phyloP scores from a whole-genome alignment of 2,797 vertebrate species.

The Cyclura pinguis region DNA sequence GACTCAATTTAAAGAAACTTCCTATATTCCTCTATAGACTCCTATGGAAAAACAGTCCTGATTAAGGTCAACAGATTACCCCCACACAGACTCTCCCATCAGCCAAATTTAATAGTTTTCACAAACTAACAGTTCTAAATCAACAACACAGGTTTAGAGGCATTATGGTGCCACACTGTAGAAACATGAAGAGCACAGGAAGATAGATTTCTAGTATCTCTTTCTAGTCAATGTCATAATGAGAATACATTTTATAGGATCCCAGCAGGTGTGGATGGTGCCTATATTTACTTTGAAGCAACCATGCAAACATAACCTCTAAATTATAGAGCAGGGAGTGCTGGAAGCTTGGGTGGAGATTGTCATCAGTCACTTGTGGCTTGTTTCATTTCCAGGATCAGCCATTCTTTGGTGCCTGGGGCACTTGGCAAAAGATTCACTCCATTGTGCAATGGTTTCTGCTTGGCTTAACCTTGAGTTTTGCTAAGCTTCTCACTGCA shows the following conservation, averaged over 20 bases:
- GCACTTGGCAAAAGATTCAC: neutral
- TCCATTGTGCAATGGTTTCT: constrained; percentile 11
- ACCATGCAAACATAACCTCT: neutral
- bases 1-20: neutral
- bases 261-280: neutral
- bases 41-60: neutral
- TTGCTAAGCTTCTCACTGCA: neutral
- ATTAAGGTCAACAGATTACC: neutral
- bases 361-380: neutral
- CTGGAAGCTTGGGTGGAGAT: constrained; percentile 18
- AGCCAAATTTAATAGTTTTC: neutral
- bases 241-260: neutral
- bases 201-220: neutral
- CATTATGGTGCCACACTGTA: neutral
- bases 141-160: neutral
- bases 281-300: neutral
- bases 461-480: neutral
- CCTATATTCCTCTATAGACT: neutral
- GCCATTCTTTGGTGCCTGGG: constrained; percentile 40
- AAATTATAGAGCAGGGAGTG: constrained; percentile 14
- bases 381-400: neutral
- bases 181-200: neutral
- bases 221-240: neutral
- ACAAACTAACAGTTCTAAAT: neutral
- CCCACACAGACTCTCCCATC: too few species aligned